Percentiles rank a stretch among this genome's conserved stretches.
phyloP scores from a whole-genome alignment of 2,888 invertebrate species.

The Athalia cordata region DNA sequence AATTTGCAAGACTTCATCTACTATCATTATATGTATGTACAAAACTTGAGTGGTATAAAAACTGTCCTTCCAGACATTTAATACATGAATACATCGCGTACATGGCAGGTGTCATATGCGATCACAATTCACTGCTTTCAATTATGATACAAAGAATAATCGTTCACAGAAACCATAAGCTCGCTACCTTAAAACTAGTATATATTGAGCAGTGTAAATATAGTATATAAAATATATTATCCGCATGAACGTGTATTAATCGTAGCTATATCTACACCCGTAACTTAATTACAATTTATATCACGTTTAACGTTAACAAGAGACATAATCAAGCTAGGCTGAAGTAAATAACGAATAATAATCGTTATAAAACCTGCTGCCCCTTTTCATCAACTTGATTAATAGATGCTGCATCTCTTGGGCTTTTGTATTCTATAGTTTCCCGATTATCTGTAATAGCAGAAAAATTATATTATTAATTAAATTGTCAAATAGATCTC shows the following conservation, averaged over 20 bases:
- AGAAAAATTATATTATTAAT: no score
- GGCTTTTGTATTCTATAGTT: conserved; percentile 62
- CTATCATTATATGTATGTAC: neutral
- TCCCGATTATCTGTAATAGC: conserved; percentile 54
- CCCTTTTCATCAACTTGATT: conserved; percentile 14
- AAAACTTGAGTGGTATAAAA: neutral
- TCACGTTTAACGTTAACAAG: neutral
- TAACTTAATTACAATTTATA: conserved; percentile 6
- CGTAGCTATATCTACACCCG: neutral
- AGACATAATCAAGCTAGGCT: neutral
- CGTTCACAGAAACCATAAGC: no score
- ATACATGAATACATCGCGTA: no score
- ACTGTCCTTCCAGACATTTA: no score
- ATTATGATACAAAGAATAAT: no score
- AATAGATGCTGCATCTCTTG: conserved; percentile 59
- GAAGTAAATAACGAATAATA: neutral
- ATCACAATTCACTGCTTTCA: no score
- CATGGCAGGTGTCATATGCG: no score
- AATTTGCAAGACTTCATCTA: neutral
- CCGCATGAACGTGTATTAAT: neutral
- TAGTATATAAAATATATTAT: conserved; percentile 11
- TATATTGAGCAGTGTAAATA: no score
- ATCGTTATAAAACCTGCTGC: neutral
- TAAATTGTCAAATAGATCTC: no score
- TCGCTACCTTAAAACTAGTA: no score